Base-by-base conservation (phyloP, 2,113 vertebrate genomes). In the Phoxinus phoxinus region DNA sequence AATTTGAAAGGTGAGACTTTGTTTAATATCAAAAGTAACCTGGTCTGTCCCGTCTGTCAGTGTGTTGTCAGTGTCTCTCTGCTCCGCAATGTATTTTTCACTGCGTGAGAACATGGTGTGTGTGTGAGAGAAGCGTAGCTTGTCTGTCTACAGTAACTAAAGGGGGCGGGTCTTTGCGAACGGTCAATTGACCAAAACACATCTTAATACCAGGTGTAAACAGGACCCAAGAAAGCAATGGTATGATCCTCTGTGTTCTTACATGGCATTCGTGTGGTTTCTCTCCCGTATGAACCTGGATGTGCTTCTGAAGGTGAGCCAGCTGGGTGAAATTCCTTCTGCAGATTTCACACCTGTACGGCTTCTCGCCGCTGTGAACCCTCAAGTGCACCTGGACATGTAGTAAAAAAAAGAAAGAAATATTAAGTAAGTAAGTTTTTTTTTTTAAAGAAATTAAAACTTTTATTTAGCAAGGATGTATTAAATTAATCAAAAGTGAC, bases 261-360 rank as follows among this genome's bases (percentile, higher is more conserved):
- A 98, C 97, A 95, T 98, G 96, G 95, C 98, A 99, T 90, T 97
- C 96, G 0, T 99, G 96, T 76, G 97, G 97, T 84, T 98, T 99
- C 88, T 99, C 98, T 93, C 97, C 97, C 0, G 98, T 99, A 92
- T 98, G 97, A 84, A 98, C 97, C 95, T 98, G 94, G 91, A 96
- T 96, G 95, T 99, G 98, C 95, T 99, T 99, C 94, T 99, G 98
- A 90, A 99, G 95, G 90, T 99, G 98, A 89, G 98, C 98, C 84
- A 99, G 93, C 92, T 99, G 97, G 0, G 97, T 98, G 87, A 99
- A 99, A 92, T 95, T 96, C 89, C 98, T 99, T 87, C 93, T 96
- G 93, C 97, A 98, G 86, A 97, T 99, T 89, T 96, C 95, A 91
- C 97, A 98, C 89, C 94, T 97, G 92, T 98, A 98, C 2, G 97